Percentiles rank a stretch among this genome's conserved stretches.
Conservation (phyloP, 2,797 vertebrate genomes). For the Eupleurogrammus muticus region DNA sequence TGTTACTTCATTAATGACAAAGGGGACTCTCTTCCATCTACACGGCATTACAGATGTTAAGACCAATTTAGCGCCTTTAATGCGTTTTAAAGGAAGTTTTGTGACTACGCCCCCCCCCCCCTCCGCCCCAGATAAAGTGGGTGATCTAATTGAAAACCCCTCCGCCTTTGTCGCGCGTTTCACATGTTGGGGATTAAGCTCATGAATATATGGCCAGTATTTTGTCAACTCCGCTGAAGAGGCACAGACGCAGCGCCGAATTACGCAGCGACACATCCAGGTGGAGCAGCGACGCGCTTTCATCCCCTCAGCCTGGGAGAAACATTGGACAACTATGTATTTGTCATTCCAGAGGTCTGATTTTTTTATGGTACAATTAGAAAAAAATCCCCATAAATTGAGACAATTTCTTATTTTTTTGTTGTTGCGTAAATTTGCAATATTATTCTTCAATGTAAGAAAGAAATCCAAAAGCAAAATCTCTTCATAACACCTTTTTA, state of each 20-base stretch:
- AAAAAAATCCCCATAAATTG: not conserved
- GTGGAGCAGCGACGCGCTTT: slow-evolving; percentile 33
- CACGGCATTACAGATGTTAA: slow-evolving; percentile 85
- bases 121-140: slow-evolving; percentile 70
- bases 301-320: slow-evolving; percentile 26
- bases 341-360: slow-evolving; percentile 10
- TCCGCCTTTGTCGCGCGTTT: slow-evolving; percentile 78
- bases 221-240: slow-evolving; percentile 80
- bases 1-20: slow-evolving; percentile 91
- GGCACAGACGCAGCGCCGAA: slow-evolving; percentile 69
- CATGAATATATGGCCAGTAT: slow-evolving; percentile 84
- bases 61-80: slow-evolving; percentile 83
- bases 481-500: slow-evolving; percentile 76
- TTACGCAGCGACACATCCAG: slow-evolving; percentile 62
- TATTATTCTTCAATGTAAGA: slow-evolving; percentile 50
- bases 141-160: slow-evolving; percentile 81
- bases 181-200: slow-evolving; percentile 81
- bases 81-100: slow-evolving; percentile 82
- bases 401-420: not conserved
- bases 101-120: slow-evolving; percentile 59
- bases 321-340: slow-evolving; percentile 5
- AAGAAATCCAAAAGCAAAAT: slow-evolving; percentile 60
- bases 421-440: not conserved
- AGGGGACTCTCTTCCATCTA: slow-evolving; percentile 76
- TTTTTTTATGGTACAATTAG: not conserved